A percentile compares a stretch with the other conserved stretches of the same genome.
These are phyloP conservation scores for Saturnia japonica DNA, from an alignment of 2,888 invertebrate genomes.

Conservation along the genomic window DNA sequence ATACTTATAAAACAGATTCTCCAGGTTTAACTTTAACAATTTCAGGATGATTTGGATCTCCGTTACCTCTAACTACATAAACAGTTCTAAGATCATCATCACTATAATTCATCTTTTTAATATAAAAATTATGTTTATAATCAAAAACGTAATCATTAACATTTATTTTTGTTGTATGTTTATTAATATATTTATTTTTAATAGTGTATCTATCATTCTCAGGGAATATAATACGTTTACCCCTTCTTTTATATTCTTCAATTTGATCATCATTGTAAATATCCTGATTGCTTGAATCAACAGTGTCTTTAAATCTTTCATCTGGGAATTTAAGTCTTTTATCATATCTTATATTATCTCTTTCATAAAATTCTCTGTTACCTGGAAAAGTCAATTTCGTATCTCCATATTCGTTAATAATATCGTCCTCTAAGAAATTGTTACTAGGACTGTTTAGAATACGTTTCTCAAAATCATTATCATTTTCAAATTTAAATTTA, in stretches of 20 bases:
- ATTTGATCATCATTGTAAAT: conserved; percentile 7
- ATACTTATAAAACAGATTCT: conserved; percentile 33
- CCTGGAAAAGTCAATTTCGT: conserved; percentile 61
- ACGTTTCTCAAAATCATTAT: conserved; percentile 46
- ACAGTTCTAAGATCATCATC: conserved; percentile 52
- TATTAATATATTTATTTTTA: conserved; percentile 22
- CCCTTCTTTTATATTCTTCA: conserved; percentile 34
- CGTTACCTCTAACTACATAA: conserved; percentile 74
- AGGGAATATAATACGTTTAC: conserved; percentile 40
- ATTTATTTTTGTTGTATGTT: conserved; percentile 25
- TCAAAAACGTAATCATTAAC: conserved; percentile 44
- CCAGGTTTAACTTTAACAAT: conserved; percentile 64
- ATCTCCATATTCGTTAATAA: conserved; percentile 30
- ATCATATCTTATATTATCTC: conserved; percentile 30
- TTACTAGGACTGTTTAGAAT: conserved; percentile 59
- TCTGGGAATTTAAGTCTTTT: conserved; percentile 47
- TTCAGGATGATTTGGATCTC: conserved; percentile 74
- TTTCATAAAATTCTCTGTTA: conserved; percentile 28
- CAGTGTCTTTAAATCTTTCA: conserved; percentile 10
- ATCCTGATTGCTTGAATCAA: conserved; percentile 1
- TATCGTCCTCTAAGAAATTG: conserved; percentile 24
- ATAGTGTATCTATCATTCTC: conserved; percentile 23
- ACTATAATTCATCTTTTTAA: conserved; percentile 36
- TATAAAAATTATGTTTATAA: conserved; percentile 43
- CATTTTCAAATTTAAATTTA: conserved; percentile 35